Conservation (phyloP, 1,140 invertebrate genomes). For the Atta cephalotes region DNA sequence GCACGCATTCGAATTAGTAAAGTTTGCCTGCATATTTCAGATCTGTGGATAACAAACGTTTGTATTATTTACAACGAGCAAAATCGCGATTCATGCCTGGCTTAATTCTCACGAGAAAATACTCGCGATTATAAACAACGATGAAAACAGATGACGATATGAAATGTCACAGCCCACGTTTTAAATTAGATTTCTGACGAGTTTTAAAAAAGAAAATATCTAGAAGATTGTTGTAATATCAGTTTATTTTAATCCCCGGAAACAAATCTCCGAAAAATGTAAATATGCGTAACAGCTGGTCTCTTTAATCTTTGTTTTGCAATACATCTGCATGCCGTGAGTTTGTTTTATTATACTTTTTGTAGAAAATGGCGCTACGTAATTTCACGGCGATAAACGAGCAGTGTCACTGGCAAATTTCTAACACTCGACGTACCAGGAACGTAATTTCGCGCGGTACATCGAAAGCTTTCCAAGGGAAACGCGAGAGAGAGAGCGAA, state of each 20-base stretch:
- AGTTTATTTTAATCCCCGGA: constrained; percentile 33
- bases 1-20: constrained; percentile 55
- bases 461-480: constrained; percentile 57
- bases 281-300: constrained; percentile 46
- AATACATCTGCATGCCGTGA: constrained; percentile 21
- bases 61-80: constrained; percentile 52
- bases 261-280: constrained; percentile 54
- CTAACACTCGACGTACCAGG: constrained; percentile 28
- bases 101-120: constrained; percentile 51
- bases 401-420: constrained; percentile 44
- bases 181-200: constrained; percentile 31
- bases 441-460: constrained; percentile 34
- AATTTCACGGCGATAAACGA: constrained; percentile 8
- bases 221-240: neutral
- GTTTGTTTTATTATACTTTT: constrained; percentile 50
- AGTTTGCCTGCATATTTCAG: constrained; percentile 57
- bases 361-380: constrained; percentile 39
- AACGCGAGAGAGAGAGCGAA: constrained; percentile 2
- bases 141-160: constrained; percentile 29
- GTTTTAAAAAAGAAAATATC: neutral
- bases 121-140: constrained; percentile 41
- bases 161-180: neutral
- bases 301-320: constrained; percentile 22
- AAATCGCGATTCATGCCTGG: constrained; percentile 41
- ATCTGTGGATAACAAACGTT: constrained; percentile 45